These are phyloP conservation scores for Coreoperca whiteheadi DNA, from an alignment of 2,113 vertebrate genomes.

Conservation along the genomic window DNA sequence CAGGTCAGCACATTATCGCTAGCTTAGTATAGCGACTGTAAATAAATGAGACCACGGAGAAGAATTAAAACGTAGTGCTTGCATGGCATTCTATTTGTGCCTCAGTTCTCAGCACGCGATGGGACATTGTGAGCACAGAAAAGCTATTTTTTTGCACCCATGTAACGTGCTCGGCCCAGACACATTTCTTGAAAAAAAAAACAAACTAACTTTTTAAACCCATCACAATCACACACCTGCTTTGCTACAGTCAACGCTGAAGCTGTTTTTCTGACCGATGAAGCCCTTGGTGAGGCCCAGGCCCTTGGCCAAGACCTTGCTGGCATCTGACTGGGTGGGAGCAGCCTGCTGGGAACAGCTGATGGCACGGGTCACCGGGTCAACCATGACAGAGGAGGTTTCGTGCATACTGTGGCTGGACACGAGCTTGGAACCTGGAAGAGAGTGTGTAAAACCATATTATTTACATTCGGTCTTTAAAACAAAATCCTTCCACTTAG, in stretches of 20 bases:
- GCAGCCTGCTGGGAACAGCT: slow-evolving; percentile 81
- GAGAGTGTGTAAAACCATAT: not conserved
- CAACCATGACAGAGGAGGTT: slow-evolving; percentile 91
- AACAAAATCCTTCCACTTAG: not conserved
- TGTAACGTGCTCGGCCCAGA: no score
- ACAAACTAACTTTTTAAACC: no score
- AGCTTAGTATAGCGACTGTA: not conserved
- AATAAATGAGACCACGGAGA: no score
- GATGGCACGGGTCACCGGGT: slow-evolving; percentile 87
- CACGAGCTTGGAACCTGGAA: slow-evolving; percentile 88
- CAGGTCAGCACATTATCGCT: not conserved
- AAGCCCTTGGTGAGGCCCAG: slow-evolving; percentile 90
- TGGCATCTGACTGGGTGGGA: slow-evolving; percentile 85
- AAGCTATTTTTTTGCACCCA: no score
- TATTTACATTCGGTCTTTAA: not conserved
- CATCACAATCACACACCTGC: slow-evolving; percentile 82
- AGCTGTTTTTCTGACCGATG: slow-evolving; percentile 91
- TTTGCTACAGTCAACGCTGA: slow-evolving; percentile 95
- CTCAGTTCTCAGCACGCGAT: not conserved
- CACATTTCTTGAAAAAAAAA: not conserved
- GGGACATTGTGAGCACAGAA: not conserved
- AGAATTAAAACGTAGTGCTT: not conserved
- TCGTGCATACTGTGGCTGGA: slow-evolving; percentile 92
- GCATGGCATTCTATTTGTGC: not conserved
- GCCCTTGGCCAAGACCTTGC: slow-evolving; percentile 90